Base-by-base conservation (phyloP, 2,113 vertebrate genomes). In the Thalassoma bifasciatum region DNA sequence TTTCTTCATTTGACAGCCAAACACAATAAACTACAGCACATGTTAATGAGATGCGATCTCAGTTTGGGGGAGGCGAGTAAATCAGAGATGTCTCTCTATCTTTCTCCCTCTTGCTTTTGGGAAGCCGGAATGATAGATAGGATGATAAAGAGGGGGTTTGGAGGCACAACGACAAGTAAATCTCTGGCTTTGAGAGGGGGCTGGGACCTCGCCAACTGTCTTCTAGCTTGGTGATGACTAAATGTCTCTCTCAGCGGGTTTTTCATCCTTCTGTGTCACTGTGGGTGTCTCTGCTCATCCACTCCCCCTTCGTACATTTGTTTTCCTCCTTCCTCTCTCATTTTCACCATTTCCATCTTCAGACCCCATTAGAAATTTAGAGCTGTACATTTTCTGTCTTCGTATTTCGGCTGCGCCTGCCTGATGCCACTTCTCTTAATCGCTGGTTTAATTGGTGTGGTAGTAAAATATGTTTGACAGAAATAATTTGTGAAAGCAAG, bases 11-110 rank as follows among this genome's bases (percentile, higher is more conserved):
- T 86, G 83, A 84, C 79, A 80, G 64, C 57, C 71, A 85, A 79
- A 81, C 66, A 83, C 74, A 84, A 90, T 89, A 90, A 91, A 89
- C 82, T 68, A 88, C 47, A 46, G 77, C 60, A 69, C 58, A 72
- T 69, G 79, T 77, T 89, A 86, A 91, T 90, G 86, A 85, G 83
- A 90, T 77, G 86, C 69, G 30, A 75, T 83, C 74, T 77, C 68
- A 75, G 74, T 91, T 90, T 88, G 75, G 40, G 69, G 69, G 68
- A 72, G 57, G 54, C 76, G 72, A 84, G 75, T 85, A 90, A 91
- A 92, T 90, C 85, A 75, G 73, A 58, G 44, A 52, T 77, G 58
- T 70, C 19, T 46, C 42, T 49, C 46, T 49, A 60, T 60, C 57
- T 56, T 22, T 46, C 37, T 61, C 63, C 57, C 37, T 56, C 72